Percentiles rank a stretch among this genome's conserved stretches.
Conservation (phyloP, 2,797 vertebrate species). For the Eulemur coronatus region DNA sequence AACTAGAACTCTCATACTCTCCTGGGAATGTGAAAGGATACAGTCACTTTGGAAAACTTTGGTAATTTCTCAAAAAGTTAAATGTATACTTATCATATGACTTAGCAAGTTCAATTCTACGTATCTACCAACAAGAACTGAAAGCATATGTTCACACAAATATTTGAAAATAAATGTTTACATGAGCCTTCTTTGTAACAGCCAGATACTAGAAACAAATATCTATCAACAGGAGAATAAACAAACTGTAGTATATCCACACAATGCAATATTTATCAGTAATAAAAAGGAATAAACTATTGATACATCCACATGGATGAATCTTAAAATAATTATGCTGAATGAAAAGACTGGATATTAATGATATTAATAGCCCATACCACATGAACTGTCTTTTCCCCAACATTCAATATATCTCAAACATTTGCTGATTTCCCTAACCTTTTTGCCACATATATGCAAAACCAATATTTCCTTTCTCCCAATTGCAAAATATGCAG, state of each 20-base stretch:
- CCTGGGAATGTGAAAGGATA: neutral
- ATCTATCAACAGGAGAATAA: neutral
- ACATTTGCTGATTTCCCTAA: neutral
- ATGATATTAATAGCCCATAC: neutral
- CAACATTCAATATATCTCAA: neutral
- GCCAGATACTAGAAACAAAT: neutral
- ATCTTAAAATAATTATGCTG: neutral
- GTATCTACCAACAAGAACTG: neutral
- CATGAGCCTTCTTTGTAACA: neutral
- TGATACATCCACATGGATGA: neutral
- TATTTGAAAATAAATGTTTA: neutral
- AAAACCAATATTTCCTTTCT: constrained; percentile 23
- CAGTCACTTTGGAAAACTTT: neutral
- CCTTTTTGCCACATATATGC: neutral
- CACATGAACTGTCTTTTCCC: neutral
- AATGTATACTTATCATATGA: neutral
- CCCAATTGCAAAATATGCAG: neutral
- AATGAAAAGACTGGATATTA: neutral
- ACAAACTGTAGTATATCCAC: neutral
- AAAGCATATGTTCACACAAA: neutral
- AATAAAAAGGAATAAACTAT: neutral
- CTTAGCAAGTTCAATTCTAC: neutral
- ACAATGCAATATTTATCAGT: neutral
- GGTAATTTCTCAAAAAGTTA: neutral
- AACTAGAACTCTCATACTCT: neutral